Evolutionary conservation across 2,797 vertebrate species (phyloP), one percentile per base, ranked within the genome.

Genomic region (Nyctibius grandis): DNA sequence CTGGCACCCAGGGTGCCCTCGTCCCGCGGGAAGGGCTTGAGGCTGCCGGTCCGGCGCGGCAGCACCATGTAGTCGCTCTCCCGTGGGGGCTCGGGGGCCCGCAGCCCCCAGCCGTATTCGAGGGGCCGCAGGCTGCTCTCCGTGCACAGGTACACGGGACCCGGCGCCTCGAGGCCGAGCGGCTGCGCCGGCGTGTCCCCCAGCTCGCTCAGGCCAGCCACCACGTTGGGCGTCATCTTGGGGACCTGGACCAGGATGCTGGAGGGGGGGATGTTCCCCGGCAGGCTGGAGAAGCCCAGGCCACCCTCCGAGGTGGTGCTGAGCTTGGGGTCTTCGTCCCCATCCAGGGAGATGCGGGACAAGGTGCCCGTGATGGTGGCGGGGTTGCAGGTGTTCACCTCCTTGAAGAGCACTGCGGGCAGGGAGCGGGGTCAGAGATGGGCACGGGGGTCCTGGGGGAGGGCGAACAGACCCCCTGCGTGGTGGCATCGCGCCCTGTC

Each of bases 1-100:
- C 98, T 92, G 51, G 98, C 98, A 93, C 98, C 98, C 23, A 98
- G 98, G 54, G 98, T 98, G 82, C 98, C 98, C 82, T 99, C 99
- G 2, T 99, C 99, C n/a, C 98, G 97, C 10, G 98, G 85, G 34
- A 98, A 98, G 67, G 99, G 99, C 86, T 99, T 99, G 91, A 99
- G 98, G 98, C 99, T 99, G 97, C 99, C 97, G 90, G 99, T 99
- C 98, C 99, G 98, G 48, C 99, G 98, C 25, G 99, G 99, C 92
- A 99, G 98, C 96, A 99, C 99, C 99, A 99, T 99, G 97, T 99
- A 99, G 98, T 99, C 99, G 91, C 99, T 99, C 98, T 99, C 99
- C 0, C 98, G 95, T 7, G 98, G 98, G 6, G 98, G 98, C 38
- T 99, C 98, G 1, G 98, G 98, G 0, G 98, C 98, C 57, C 98